These are phyloP conservation scores for Panagrolaimus sp. DNA, from an alignment of 1,140 invertebrate genomes.

Conservation along the genomic window DNA sequence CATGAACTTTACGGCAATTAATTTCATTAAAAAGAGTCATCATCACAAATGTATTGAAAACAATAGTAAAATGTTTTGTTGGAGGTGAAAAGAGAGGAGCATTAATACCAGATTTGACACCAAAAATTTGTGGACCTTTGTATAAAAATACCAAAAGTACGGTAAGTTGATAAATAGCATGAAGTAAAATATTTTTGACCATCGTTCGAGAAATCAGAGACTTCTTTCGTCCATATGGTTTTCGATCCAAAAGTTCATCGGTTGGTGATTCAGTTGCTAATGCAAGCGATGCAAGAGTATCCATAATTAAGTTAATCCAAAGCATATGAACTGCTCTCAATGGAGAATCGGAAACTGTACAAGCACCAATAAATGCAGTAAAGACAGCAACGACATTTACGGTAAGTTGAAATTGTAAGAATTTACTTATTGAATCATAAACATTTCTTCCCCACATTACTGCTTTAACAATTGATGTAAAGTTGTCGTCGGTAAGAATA, in stretches of 20 bases:
- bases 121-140: constrained; percentile 77
- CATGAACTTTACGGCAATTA: constrained; percentile 97
- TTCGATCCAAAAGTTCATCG: constrained; percentile 83
- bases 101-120: constrained; percentile 79
- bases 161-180: constrained; percentile 88
- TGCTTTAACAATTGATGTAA: constrained; percentile 59
- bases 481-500: constrained; percentile 54
- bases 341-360: constrained; percentile 27
- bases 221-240: constrained; percentile 96
- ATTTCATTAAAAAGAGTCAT: constrained; percentile 99
- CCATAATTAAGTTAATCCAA: constrained; percentile 99
- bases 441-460: constrained; percentile 71
- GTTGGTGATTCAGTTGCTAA: constrained; percentile 97
- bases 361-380: constrained; percentile 84
- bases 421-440: constrained; percentile 98
- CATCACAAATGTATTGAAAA: constrained; percentile 99
- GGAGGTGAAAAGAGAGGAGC: constrained; percentile 72
- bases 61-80: constrained; percentile 93
- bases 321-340: constrained; percentile 90
- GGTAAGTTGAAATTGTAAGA: constrained; percentile 95
- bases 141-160: constrained; percentile 91
- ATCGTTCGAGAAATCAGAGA: constrained; percentile 95
- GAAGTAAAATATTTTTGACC: constrained; percentile 98
- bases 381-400: constrained; percentile 97
- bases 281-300: constrained; percentile 96